Percentiles rank a stretch among this genome's conserved stretches.
Evolutionary conservation across 2,113 vertebrate genomes (phyloP).

Genomic region (Bettongia penicillata): DNA sequence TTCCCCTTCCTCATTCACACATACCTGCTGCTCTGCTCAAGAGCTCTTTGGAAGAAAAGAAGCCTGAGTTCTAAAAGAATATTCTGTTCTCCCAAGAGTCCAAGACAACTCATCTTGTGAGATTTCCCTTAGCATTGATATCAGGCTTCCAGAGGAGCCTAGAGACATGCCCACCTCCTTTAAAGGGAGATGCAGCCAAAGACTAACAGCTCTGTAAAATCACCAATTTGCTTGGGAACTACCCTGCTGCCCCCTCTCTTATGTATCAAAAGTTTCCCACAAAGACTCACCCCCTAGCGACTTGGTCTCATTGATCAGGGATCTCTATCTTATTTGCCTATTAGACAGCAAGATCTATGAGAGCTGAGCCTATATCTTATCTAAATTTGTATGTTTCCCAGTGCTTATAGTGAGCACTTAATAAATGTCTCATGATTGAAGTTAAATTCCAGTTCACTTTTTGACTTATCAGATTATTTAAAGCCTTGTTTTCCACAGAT

Average conservation of each 20-base stretch:
- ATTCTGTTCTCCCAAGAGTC: background rate
- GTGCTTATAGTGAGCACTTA: background rate
- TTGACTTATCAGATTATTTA: conserved; percentile 50
- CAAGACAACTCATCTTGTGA: background rate
- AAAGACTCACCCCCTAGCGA: background rate
- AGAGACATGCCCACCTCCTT: background rate
- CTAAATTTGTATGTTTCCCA: background rate
- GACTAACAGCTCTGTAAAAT: background rate
- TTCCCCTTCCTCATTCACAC: background rate
- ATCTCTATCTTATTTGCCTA: background rate
- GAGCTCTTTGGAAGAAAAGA: background rate
- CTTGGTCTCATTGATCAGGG: background rate
- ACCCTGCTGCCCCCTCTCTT: background rate
- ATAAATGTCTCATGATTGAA: conserved; percentile 49
- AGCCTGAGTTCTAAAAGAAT: background rate
- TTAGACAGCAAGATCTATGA: background rate
- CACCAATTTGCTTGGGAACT: background rate
- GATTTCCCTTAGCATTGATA: background rate
- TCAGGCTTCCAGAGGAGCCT: background rate
- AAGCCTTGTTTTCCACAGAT: conserved; percentile 59
- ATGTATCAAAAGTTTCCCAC: background rate
- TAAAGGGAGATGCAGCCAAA: background rate
- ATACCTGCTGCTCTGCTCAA: background rate
- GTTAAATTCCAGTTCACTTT: conserved; percentile 25
- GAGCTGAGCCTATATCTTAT: background rate